Evolutionary conservation across 2,797 vertebrate species (phyloP), one percentile per base, ranked within the genome.

Genomic region (Sorex maritimensis): DNA sequence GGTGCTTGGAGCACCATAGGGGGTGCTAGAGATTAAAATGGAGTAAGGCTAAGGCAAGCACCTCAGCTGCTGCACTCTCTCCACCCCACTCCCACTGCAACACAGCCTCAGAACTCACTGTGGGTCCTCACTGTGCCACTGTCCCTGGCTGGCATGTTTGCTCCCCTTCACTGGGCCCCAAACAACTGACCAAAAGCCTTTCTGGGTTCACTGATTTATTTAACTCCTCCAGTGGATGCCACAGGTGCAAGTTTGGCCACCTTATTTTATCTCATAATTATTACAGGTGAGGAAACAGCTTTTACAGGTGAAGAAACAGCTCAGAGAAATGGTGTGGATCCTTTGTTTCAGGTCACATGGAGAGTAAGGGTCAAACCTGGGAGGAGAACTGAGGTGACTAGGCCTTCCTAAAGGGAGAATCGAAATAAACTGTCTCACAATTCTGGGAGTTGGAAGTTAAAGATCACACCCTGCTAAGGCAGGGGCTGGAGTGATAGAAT

Each of bases 221-320:
- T 72, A 69, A 80, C n/a, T 79, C 46, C 61, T 83, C 44, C 2
- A 3, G 23, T 21, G 41, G 28, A 68, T n/a, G 52, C 44, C 63
- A 71, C 72, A 9, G 26, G 13, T 2, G 3, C 1, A 80, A 67
- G 26, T 44, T 13, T 71, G n/a, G 65, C 2, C 14, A 30, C 11
- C 30, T 67, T 61, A 58, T 38, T 81, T 84, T 78, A 55, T 73
- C 38, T 28, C 79, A 15, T 52, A 63, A 73, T 92, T 49, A n/a
- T 46, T 21, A 38, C 30, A 28, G 73, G 44, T 14, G 38, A 34
- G 34, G 34, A 34, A 34, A 34, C 34, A 34, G 65, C 65, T 61
- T 81, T 92, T 61, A 91, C 3, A 78, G 49, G 65, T 38, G 13
- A 86, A 21, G 11, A 86, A 80, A 81, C 58, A 52, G 49, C 21